Base-by-base conservation (phyloP, 2,888 invertebrate species). In the Eubasilissa splendida region DNA sequence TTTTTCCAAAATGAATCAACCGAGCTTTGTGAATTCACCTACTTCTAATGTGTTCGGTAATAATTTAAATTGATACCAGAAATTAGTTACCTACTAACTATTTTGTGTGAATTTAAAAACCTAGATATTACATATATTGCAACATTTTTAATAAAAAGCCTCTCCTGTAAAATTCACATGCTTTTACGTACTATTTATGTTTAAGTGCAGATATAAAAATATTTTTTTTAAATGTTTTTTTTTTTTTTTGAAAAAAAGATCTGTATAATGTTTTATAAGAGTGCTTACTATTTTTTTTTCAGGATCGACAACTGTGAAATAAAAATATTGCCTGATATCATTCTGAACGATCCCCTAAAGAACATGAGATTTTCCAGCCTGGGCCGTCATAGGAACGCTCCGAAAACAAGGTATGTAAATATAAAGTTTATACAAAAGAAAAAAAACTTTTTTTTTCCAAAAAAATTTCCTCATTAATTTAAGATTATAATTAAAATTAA, bases 261-360 rank as follows among this genome's bases (percentile, higher is more conserved):
- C 22, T 1, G 22, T 22, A 22, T 1, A 22, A 1, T 22, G 22
- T 22, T 22, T 22, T 22, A 22, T 22, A 22, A 22, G 0, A 22
- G 12, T 53, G 4, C 14, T 50, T 60, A 63, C 0, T 50, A 31
- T 68, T n/a, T 80, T n/a, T 76, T 63, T 76, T 80, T 22, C 31
- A 82, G 82, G 11, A 58, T 80, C 22, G 74, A 54, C 53, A 66
- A 42, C 31, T 77, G 78, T 53, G 86, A 86, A 66, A 87, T 90
- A 84, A 80, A 79, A 80, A 88, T 90, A 85, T 86, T 90, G 85
- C 87, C 87, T 12, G 90, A 84, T 52, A 54, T 84, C 11, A 33
- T 80, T 5, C 22, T 80, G 9, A 31, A 54, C 1, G 80, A 84
- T 63, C 83, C 83, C 4, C 54, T 84, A 12, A 14, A 75, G 56